Evolutionary conservation across 2,797 vertebrate genomes (phyloP).

Genomic region (Dicrostonyx torquatus): DNA sequence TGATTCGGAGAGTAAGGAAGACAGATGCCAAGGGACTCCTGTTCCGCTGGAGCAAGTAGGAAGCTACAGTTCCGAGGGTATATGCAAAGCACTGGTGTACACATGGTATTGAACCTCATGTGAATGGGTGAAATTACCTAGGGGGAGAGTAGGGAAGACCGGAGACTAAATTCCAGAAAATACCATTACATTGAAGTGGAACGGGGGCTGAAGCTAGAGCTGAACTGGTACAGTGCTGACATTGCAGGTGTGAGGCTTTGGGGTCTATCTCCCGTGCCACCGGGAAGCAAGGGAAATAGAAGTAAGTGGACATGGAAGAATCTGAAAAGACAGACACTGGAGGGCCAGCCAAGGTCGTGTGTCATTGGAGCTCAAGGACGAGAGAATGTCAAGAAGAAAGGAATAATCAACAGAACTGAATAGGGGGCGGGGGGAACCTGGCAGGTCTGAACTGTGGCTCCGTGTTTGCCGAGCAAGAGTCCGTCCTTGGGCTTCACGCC

Average conservation of each 20-base stretch:
- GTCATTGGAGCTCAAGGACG: background rate
- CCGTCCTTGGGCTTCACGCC: background rate
- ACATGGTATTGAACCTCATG: background rate
- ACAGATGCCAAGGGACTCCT: conserved; percentile 14
- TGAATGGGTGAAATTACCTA: background rate
- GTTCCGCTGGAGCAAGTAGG: background rate
- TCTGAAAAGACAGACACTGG: background rate
- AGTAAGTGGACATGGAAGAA: conserved; percentile 1
- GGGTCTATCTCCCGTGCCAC: background rate
- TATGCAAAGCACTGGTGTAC: background rate
- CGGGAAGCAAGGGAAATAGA: background rate
- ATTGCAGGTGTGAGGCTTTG: background rate
- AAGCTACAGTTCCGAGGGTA: background rate
- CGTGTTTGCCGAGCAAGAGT: background rate
- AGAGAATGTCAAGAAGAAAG: conserved; percentile 27
- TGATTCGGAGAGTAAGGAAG: background rate
- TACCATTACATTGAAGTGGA: background rate
- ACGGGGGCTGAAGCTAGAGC: background rate
- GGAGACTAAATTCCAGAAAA: conserved; percentile 23
- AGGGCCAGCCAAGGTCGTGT: background rate
- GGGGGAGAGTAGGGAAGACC: background rate
- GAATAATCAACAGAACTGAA: background rate
- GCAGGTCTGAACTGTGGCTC: background rate
- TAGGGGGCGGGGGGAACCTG: background rate
- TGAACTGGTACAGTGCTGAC: background rate